Evolutionary conservation across 2,797 vertebrate species (phyloP), one percentile per base, ranked within the genome.

Genomic region (Masticophis lateralis): DNA sequence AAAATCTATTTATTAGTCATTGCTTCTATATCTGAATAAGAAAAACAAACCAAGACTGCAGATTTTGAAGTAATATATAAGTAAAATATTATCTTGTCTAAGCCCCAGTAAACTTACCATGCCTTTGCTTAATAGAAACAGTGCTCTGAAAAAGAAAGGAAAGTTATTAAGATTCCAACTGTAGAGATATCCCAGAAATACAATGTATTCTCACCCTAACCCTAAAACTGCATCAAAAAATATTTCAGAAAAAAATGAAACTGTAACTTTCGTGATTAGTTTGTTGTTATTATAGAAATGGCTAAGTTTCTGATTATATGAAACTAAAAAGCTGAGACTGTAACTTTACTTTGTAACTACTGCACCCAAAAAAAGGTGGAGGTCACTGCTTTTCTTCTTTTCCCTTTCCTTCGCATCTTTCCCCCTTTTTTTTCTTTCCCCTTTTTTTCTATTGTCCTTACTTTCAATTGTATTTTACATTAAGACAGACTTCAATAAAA

Each of bases 51-150:
- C 18, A 16, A 47, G 43, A 10, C 69, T 47, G 5, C 37, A 91
- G 56, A 5, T 47, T 47, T 83, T 43, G 47, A 83, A 47, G 37
- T 22, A 83, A 79, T 43, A 43, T 9, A 79, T 20, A 83, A 25
- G 37, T 47, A 79, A 79, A 79, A 43, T 79, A 47, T 47, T 79
- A 20, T 53, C 51, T 13, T 6, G 25, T 57, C 6, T 27, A 79
- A 90, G 74, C 22, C 16, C 27, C 0, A 88, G 56, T 0, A 61
- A 89, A 98, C 99, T 99, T 96, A 99, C 99, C 99, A 99, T 99
- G 96, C 99, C 99, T 98, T 99, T 99, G 98, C 99, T 99, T 91
- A 99, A 98, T 93, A 99, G 98, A 96, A 99, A 99, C 92, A 99
- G 97, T 0, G 99, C 99, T 97, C 99, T 99, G 97, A 25, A 96